A percentile compares a stretch with the other conserved stretches of the same genome.
phyloP scores from a whole-genome alignment of 2,888 invertebrate species.

The Polylopha cassiicola region DNA sequence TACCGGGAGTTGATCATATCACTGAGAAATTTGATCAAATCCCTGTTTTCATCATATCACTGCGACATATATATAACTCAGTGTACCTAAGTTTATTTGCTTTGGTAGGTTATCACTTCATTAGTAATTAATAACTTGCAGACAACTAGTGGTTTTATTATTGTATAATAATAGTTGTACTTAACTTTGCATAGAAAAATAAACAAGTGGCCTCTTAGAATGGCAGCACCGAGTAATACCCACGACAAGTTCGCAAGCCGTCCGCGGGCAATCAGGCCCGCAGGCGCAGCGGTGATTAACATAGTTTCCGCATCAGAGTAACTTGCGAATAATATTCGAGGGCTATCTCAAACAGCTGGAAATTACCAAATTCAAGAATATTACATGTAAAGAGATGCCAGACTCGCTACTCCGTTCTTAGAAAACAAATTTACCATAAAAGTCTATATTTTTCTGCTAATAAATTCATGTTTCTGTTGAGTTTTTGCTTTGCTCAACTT shows the following conservation, averaged over 20 bases:
- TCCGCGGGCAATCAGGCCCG: constrained; percentile 36
- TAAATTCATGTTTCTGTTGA: not conserved
- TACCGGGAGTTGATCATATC: too few species aligned
- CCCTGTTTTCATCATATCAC: too few species aligned
- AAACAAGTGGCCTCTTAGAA: constrained; percentile 11
- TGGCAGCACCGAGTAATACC: not conserved
- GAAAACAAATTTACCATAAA: not conserved
- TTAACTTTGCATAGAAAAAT: constrained; percentile 6
- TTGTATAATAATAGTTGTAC: not conserved
- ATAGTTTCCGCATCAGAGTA: constrained; percentile 40
- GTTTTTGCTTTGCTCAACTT: too few species aligned
- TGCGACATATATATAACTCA: too few species aligned
- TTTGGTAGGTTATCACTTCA: too few species aligned
- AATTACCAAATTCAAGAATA: not conserved
- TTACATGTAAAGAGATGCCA: not conserved
- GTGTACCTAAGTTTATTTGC: too few species aligned
- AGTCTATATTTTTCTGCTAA: not conserved
- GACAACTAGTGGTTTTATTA: not conserved
- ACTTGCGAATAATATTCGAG: constrained; percentile 29
- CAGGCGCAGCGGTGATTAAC: constrained; percentile 34
- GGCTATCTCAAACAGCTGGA: not conserved
- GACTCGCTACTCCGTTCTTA: not conserved
- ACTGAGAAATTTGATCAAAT: too few species aligned
- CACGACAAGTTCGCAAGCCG: constrained; percentile 29
- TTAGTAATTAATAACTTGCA: not conserved